These are phyloP conservation scores for Delia radicum DNA, from an alignment of 1,140 invertebrate genomes.

Conservation along the genomic window DNA sequence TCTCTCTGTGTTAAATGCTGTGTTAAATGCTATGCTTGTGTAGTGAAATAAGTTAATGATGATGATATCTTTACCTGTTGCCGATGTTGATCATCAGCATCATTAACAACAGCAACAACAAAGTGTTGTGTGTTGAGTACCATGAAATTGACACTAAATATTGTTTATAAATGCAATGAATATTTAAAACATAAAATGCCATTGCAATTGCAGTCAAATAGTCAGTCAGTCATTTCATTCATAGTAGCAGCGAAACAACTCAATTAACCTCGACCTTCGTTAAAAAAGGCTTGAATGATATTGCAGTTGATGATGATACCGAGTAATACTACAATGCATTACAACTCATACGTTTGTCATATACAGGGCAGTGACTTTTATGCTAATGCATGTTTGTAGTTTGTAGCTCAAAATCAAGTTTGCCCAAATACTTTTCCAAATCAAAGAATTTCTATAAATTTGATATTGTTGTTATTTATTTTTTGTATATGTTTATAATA, in stretches of 20 bases:
- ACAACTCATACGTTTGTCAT: neutral
- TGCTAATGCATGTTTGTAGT: too few relatives aligned
- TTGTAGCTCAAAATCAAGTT: too few relatives aligned
- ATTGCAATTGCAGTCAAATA: neutral
- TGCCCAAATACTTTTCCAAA: too few relatives aligned
- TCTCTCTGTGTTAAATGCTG: too few relatives aligned
- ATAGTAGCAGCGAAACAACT: slow-evolving; percentile 38
- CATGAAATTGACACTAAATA: slow-evolving; percentile 22
- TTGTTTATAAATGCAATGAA: slow-evolving; percentile 28
- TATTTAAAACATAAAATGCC: slow-evolving; percentile 31
- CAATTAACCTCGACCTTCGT: slow-evolving; percentile 55
- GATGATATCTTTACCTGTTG: neutral
- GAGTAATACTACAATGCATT: neutral
- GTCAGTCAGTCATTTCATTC: neutral
- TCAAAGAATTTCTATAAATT: too few relatives aligned
- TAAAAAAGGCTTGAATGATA: slow-evolving; percentile 27
- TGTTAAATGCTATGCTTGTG: neutral
- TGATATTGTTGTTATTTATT: too few relatives aligned
- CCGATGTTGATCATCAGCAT: neutral
- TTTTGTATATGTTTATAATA: too few relatives aligned
- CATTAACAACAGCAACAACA: neutral
- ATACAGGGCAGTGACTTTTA: slow-evolving; percentile 13
- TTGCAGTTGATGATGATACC: slow-evolving; percentile 15
- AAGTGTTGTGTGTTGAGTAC: slow-evolving; percentile 7
- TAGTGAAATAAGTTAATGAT: neutral